These are phyloP conservation scores for Corydoras maculifer DNA, from an alignment of 2,113 vertebrate species.

Conservation along the genomic window DNA sequence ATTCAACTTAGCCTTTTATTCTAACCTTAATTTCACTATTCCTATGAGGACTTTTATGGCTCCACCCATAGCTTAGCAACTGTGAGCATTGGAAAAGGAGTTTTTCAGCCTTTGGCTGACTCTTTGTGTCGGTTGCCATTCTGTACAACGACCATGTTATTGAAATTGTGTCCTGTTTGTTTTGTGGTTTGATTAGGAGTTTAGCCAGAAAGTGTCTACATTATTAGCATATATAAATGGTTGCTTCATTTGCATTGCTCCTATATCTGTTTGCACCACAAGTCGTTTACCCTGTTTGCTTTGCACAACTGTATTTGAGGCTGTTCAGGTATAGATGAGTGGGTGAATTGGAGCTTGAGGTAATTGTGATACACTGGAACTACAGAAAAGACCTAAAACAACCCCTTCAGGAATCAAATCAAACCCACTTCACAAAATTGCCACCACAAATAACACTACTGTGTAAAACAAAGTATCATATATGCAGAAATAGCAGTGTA, in stretches of 20 bases:
- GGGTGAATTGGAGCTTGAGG: conserved; percentile 2
- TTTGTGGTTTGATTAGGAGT: too few relatives aligned
- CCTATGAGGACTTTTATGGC: background rate
- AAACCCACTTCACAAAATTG: too few relatives aligned
- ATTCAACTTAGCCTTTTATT: background rate
- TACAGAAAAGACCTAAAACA: background rate
- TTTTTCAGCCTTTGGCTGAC: too few relatives aligned
- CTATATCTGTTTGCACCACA: background rate
- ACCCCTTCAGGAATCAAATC: background rate
- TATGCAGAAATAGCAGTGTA: too few relatives aligned
- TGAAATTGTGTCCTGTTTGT: too few relatives aligned
- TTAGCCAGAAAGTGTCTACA: too few relatives aligned
- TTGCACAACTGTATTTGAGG: conserved; percentile 2
- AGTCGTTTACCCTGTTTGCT: conserved; percentile 4
- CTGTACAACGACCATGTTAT: too few relatives aligned
- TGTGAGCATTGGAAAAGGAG: too few relatives aligned
- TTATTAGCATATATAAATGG: background rate
- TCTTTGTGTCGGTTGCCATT: too few relatives aligned
- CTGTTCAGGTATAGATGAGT: conserved; percentile 3
- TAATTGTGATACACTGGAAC: conserved; percentile 7
- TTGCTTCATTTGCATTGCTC: conserved; percentile 11
- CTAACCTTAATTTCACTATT: background rate
- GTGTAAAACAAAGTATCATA: too few relatives aligned
- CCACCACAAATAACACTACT: too few relatives aligned
- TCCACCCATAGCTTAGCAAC: too few relatives aligned